Base-by-base conservation (phyloP, 1,140 invertebrate genomes). In the Riptortus pedestris region DNA sequence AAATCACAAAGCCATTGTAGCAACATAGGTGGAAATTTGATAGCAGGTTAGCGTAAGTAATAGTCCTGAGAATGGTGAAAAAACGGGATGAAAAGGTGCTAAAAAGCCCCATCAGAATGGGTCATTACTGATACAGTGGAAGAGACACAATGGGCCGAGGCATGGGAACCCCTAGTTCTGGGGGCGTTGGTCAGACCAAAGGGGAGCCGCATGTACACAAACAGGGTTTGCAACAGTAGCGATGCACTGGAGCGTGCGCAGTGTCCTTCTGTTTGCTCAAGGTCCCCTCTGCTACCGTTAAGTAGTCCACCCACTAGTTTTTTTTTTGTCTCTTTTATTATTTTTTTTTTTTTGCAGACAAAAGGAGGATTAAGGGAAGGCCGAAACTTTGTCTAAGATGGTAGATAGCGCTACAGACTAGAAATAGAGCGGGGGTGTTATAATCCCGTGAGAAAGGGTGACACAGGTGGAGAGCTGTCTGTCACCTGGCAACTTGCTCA, bases 371-470 rank as follows among this genome's bases (percentile, higher is more conserved):
- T 47, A 47, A 47, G 18, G n/a, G n/a, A n/a, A n/a, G n/a, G n/a
- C n/a, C 45, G 7, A 47, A 22, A 47, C 45, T 47, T 47, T n/a
- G n/a, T n/a, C n/a, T n/a, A n/a, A n/a, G n/a, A n/a, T n/a, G n/a
- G n/a, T n/a, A n/a, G n/a, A n/a, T n/a, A n/a, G n/a, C n/a, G n/a
- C n/a, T n/a, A n/a, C n/a, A n/a, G 45, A 20, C n/a, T 20, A 20
- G 45, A 22, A 47, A 47, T n/a, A 11, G n/a, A 3, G 4, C 45
- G 45, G 45, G 45, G 45, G 45, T 47, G 45, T 47, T 47, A 47
- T 47, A 47, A 47, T 47, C 45, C 45, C 45, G 45, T 47, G 45
- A 47, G 45, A 47, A 47, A 47, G 18, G 45, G n/a, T 47, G 45
- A 20, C 45, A 47, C 1, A 45, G n/a, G 2, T n/a, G 45, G n/a